Conservation (phyloP, 2,113 vertebrate species). For the cattle (Bos taurus) region ARS-UCD2.0 NC_037348.1:29880001-29880500, state of each 20-base stretch:
- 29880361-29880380: background rate
- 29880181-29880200: background rate
- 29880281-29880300: background rate
- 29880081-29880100: background rate
- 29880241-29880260: background rate
- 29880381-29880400: background rate
- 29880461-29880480: background rate
- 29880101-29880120: background rate
- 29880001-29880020: background rate
- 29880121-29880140: background rate
- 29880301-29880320: background rate
- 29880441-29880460: background rate
- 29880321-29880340: background rate
- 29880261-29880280: background rate
- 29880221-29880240: background rate
- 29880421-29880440: background rate
- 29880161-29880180: background rate
- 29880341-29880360: background rate
- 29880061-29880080: background rate
- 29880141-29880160: background rate
- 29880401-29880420: background rate
- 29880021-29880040: background rate
- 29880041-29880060: background rate
- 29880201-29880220: rapidly evolving
- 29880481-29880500: background rate